Evolutionary conservation across 2,888 invertebrate species (phyloP).

Genomic region (Thecophora atra): DNA sequence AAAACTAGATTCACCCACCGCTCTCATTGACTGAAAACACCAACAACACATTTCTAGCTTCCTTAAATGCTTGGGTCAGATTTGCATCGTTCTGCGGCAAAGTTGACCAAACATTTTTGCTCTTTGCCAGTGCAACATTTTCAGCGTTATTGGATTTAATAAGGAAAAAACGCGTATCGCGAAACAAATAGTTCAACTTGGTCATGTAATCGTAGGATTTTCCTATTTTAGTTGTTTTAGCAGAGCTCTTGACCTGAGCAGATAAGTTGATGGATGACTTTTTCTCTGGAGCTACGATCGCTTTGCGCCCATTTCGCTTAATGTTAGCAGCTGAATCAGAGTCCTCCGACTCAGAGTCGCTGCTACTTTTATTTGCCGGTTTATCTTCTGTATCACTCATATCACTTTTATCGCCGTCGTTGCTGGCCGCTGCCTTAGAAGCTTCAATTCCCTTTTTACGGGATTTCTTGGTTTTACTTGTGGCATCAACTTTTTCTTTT

Average conservation of each 20-base stretch:
- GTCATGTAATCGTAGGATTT: slow-evolving; percentile 81
- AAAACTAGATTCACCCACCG: slow-evolving; percentile 65
- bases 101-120: slow-evolving; percentile 97
- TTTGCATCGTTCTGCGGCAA: slow-evolving; percentile 96
- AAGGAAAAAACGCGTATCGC: slow-evolving; percentile 93
- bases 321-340: slow-evolving; percentile 61
- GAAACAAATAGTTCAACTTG: slow-evolving; percentile 91
- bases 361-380: slow-evolving; percentile 46
- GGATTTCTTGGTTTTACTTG: slow-evolving; percentile 39
- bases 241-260: slow-evolving; percentile 47
- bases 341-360: slow-evolving; percentile 59
- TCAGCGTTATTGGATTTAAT: slow-evolving; percentile 98
- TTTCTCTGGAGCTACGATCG: slow-evolving; percentile 47
- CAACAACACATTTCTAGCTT: slow-evolving; percentile 91
- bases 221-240: slow-evolving; percentile 46
- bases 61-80: slow-evolving; percentile 92
- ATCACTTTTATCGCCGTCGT: slow-evolving; percentile 50
- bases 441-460: slow-evolving; percentile 45
- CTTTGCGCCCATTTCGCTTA: slow-evolving; percentile 56
- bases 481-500: slow-evolving; percentile 3
- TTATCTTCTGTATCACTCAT: slow-evolving; percentile 55
- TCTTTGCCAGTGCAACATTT: slow-evolving; percentile 93
- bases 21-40: slow-evolving; percentile 98
- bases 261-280: slow-evolving; percentile 27
- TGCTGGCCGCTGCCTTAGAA: slow-evolving; percentile 38